These are phyloP conservation scores for Botia kubotai DNA, from an alignment of 2,797 vertebrate genomes.

Conservation along the genomic window DNA sequence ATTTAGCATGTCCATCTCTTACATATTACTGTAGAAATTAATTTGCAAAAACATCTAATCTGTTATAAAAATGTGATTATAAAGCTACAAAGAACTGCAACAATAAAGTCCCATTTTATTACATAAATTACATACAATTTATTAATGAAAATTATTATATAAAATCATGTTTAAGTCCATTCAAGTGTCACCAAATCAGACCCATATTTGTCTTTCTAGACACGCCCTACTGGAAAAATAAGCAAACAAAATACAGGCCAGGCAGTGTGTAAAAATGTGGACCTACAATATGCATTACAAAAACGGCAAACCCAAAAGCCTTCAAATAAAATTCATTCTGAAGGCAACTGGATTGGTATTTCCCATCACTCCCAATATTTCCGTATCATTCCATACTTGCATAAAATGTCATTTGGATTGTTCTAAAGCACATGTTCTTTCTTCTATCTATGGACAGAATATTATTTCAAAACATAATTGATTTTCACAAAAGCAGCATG, in stretches of 20 bases:
- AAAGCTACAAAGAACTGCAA: not conserved
- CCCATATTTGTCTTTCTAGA: too few relatives aligned
- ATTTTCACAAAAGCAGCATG: slow-evolving; percentile 39
- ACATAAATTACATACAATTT: too few relatives aligned
- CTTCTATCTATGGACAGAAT: slow-evolving; percentile 6
- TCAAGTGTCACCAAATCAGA: too few relatives aligned
- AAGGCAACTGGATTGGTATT: not conserved
- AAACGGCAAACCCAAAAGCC: slow-evolving; percentile 55
- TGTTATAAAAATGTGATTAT: too few relatives aligned
- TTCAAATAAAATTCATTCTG: slow-evolving; percentile 26
- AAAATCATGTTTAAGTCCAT: too few relatives aligned
- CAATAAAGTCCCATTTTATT: not conserved
- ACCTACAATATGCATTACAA: slow-evolving; percentile 53
- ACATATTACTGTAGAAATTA: not conserved
- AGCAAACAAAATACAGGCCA: slow-evolving; percentile 47
- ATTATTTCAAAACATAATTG: slow-evolving; percentile 58
- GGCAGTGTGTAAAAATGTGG: slow-evolving; percentile 38
- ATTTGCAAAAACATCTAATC: too few relatives aligned
- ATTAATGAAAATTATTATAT: too few relatives aligned
- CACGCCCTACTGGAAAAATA: slow-evolving; percentile 19
- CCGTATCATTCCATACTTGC: too few relatives aligned
- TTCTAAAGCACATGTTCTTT: not conserved
- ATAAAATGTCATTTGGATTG: too few relatives aligned
- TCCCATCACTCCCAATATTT: too few relatives aligned
- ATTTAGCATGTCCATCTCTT: too few relatives aligned